phyloP scores from a whole-genome alignment of 1,140 invertebrate species.

The Drosophila pandora region DNA sequence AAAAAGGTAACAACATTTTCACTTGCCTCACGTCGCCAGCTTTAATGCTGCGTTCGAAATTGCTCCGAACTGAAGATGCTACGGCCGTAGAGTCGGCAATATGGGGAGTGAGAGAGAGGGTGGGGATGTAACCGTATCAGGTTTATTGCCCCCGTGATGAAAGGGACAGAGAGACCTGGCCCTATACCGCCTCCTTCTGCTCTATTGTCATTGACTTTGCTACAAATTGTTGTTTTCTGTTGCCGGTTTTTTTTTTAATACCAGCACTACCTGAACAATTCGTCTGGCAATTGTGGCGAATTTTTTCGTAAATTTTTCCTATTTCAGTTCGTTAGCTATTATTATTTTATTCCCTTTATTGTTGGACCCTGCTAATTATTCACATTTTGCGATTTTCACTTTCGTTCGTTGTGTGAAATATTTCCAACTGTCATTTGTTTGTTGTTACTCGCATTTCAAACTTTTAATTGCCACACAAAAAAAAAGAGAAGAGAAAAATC shows the following conservation, averaged over 20 bases:
- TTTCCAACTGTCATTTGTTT: conserved; percentile 73
- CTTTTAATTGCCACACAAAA: conserved; percentile 68
- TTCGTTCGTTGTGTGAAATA: conserved; percentile 78
- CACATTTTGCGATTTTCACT: conserved; percentile 80
- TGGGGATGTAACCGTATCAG: conserved; percentile 1
- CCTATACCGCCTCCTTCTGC: conserved; percentile 29
- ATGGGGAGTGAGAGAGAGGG: conserved; percentile 11
- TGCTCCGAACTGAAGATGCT: conserved; percentile 65
- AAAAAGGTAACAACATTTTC: conserved; percentile 77
- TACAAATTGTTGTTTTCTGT: conserved; percentile 48
- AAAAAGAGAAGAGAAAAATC: conserved; percentile 32
- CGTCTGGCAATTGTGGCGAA: conserved; percentile 66
- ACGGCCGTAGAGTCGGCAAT: conserved; percentile 45
- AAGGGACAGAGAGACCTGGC: not conserved
- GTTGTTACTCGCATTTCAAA: conserved; percentile 76
- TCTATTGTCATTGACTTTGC: conserved; percentile 75
- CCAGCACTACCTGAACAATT: conserved; percentile 33
- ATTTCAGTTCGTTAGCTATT: conserved; percentile 71
- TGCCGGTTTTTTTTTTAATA: conserved; percentile 17
- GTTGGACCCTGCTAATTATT: conserved; percentile 74
- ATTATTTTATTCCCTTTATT: conserved; percentile 68
- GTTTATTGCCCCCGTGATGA: conserved; percentile 61
- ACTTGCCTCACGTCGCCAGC: conserved; percentile 65
- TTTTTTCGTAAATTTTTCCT: conserved; percentile 69
- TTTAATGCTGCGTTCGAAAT: conserved; percentile 65